Base-by-base conservation (phyloP, 2,888 invertebrate species). In the Agrotis exclamationis region DNA sequence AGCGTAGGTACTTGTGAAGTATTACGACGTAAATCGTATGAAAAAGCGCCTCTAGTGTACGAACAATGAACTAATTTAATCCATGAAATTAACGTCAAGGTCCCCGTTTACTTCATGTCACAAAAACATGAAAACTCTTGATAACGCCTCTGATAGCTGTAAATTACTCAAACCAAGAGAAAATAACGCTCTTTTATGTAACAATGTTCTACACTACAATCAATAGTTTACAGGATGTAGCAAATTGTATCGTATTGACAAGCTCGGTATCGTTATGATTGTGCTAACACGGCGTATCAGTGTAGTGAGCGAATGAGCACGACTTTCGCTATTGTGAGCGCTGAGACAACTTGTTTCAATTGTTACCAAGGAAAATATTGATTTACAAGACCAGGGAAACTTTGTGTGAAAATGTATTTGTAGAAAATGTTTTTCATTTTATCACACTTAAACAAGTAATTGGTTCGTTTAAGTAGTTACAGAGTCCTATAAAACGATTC, bases 331-430 rank as follows among this genome's bases (percentile, higher is more conserved):
- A 22, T 51, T 70, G 51, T 53, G 33, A 39, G 13, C 22, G 22
- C 51, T 3, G 28, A 28, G 13, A 51, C n/a, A 70, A 56, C 20
- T 53, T 60, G 60, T 70, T 47, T 39, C 70, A 20, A 59, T 70
- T 51, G 70, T 44, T 44, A 6, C 13, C 16, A 13, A 50, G 22
- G 45, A 33, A 69, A 70, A 59, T 33, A 70, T 70, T 58, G 58
- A 59, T 70, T 69, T 28, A 28, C 28, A 20, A 44, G 48, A 44
- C 48, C 20, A 9, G 24, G 20, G 24, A 16, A 20, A 68, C 47
- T 5, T 39, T n/a, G 13, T 22, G 16, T 14, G 20, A 56, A 3
- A 24, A 54, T 68, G 54, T 69, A 39, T 69, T 57, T 48, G 20
- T 28, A 20, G 13, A 6, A 24, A 54, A 20, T 45, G 28, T 59